These are phyloP conservation scores for Caenorhabditis sp. DNA, from an alignment of 2,888 invertebrate species.

Conservation along the genomic window DNA sequence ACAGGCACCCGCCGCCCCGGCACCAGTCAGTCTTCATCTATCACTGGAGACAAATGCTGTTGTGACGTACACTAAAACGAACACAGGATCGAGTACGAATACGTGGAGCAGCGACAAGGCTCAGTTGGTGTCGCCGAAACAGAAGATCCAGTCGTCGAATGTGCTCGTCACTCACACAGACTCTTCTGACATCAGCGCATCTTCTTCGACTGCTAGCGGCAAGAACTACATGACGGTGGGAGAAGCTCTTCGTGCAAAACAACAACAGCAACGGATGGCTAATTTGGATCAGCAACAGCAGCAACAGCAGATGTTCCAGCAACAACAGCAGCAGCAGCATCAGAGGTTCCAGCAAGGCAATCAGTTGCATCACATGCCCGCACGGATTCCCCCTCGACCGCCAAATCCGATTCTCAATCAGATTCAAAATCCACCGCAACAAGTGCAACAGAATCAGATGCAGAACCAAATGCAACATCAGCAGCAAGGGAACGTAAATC, in stretches of 20 bases:
- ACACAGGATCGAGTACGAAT: not conserved
- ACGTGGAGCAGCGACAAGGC: not conserved
- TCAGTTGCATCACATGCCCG: not conserved
- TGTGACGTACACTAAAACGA: slow-evolving; percentile 40
- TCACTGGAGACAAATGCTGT: slow-evolving; percentile 22
- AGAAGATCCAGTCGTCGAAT: not conserved
- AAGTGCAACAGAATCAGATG: slow-evolving; percentile 20
- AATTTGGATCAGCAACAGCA: not conserved
- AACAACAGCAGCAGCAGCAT: not conserved
- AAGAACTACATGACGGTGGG: slow-evolving; percentile 59
- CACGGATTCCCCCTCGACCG: slow-evolving; percentile 1
- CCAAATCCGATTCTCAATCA: slow-evolving; percentile 41
- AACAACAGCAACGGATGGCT: slow-evolving; percentile 28
- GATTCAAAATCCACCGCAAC: slow-evolving; percentile 41
- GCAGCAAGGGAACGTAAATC: not conserved
- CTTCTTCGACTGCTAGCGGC: not conserved
- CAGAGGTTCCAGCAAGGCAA: not conserved
- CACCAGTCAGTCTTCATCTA: not conserved
- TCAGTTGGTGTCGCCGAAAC: slow-evolving; percentile 23
- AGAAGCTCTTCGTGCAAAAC: slow-evolving; percentile 64
- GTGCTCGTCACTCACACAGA: not conserved
- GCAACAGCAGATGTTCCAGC: slow-evolving; percentile 3
- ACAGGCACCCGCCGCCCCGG: not conserved
- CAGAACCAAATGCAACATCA: not conserved
- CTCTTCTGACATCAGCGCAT: not conserved